A percentile compares a stretch with the other conserved stretches of the same genome.
Evolutionary conservation across 2,888 invertebrate genomes (phyloP).

Genomic region (Mythimna loreyi): DNA sequence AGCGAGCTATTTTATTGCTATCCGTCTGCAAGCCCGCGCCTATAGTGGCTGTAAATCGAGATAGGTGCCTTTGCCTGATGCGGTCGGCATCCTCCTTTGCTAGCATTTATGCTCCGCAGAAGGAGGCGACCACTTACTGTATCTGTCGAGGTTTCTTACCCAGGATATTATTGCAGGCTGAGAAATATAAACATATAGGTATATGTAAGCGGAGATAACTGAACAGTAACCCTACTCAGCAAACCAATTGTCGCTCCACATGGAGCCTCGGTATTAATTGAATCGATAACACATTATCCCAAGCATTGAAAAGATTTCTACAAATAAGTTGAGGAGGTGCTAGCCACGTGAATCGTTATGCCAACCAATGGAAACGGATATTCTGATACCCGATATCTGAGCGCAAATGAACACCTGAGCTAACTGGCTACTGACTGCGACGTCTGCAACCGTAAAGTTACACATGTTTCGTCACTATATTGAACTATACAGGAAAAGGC

Average conservation of each 20-base stretch:
- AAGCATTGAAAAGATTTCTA: slow-evolving; percentile 9
- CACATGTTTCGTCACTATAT: background rate
- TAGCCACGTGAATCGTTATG: slow-evolving; percentile 31
- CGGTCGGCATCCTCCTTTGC: too few relatives aligned
- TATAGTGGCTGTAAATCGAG: too few relatives aligned
- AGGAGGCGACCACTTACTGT: too few relatives aligned
- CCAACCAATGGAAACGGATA: slow-evolving; percentile 12
- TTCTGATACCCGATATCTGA: slow-evolving; percentile 17
- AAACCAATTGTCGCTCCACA: background rate
- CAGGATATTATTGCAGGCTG: too few relatives aligned
- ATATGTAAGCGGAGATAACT: too few relatives aligned
- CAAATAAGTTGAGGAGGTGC: slow-evolving; percentile 4
- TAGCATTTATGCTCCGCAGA: too few relatives aligned
- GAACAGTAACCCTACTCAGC: background rate
- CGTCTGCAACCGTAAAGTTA: background rate
- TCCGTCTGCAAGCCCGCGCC: too few relatives aligned
- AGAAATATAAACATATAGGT: too few relatives aligned
- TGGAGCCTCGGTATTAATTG: slow-evolving; percentile 12
- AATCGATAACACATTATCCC: slow-evolving; percentile 17
- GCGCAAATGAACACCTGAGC: slow-evolving; percentile 7
- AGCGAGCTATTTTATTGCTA: too few relatives aligned
- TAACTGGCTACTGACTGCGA: background rate
- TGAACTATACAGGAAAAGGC: too few relatives aligned
- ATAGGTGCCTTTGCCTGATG: too few relatives aligned
- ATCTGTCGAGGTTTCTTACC: too few relatives aligned